Evolutionary conservation across 2,113 vertebrate species (phyloP).

Genomic region (Mus spicilegus): DNA sequence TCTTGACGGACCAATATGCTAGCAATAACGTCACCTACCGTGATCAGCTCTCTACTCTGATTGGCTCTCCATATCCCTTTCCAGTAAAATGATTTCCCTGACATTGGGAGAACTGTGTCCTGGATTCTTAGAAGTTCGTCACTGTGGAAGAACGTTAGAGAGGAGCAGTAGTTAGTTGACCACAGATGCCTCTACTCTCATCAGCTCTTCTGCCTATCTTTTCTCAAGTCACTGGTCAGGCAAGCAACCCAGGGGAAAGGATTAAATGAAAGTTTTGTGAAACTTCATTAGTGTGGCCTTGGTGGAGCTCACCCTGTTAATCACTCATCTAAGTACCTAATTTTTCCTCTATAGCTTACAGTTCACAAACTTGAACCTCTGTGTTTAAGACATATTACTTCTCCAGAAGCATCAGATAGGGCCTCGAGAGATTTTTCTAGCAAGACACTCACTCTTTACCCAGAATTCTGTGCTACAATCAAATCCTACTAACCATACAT

Average conservation of each 20-base stretch:
- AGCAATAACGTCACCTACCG: background rate
- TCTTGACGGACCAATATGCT: background rate
- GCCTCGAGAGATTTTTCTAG: background rate
- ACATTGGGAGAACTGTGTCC: background rate
- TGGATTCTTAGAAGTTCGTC: background rate
- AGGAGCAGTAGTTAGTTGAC: background rate
- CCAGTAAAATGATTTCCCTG: background rate
- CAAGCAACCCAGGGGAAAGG: background rate
- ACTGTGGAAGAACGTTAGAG: background rate
- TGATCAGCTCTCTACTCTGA: background rate
- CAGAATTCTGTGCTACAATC: background rate
- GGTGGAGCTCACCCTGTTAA: background rate
- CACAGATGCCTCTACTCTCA: background rate
- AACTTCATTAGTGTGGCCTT: background rate
- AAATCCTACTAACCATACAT: background rate
- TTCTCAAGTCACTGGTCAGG: background rate
- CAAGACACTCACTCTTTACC: background rate
- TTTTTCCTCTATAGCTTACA: background rate
- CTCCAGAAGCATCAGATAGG: background rate
- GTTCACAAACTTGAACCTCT: background rate
- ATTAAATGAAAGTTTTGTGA: background rate
- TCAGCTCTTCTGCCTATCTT: background rate
- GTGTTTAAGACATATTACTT: background rate
- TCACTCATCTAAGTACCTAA: background rate
- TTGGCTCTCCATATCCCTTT: background rate